A percentile compares a stretch with the other conserved stretches of the same genome.
These are phyloP conservation scores for cattle (Bos taurus) DNA, from an alignment of 2,113 vertebrate genomes.

Conservation along the genomic window ARS-UCD2.0 NC_037331.1:8547501-8548000, in stretches of 20 bases:
- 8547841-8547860: background rate
- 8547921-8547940: background rate
- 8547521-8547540: background rate
- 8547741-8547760: background rate
- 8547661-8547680: background rate
- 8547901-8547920: constrained; percentile 3
- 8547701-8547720: constrained; percentile 10
- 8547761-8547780: background rate
- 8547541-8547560: background rate
- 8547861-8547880: background rate
- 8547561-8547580: background rate
- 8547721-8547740: background rate
- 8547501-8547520: background rate
- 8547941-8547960: background rate
- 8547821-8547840: background rate
- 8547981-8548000: background rate
- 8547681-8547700: background rate
- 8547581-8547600: background rate
- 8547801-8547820: background rate
- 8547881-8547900: background rate
- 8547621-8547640: background rate
- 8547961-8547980: background rate
- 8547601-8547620: background rate
- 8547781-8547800: background rate
- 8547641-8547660: background rate